Base-by-base conservation (phyloP, 2,888 invertebrate genomes). In the Habrosyne pyritoides region DNA sequence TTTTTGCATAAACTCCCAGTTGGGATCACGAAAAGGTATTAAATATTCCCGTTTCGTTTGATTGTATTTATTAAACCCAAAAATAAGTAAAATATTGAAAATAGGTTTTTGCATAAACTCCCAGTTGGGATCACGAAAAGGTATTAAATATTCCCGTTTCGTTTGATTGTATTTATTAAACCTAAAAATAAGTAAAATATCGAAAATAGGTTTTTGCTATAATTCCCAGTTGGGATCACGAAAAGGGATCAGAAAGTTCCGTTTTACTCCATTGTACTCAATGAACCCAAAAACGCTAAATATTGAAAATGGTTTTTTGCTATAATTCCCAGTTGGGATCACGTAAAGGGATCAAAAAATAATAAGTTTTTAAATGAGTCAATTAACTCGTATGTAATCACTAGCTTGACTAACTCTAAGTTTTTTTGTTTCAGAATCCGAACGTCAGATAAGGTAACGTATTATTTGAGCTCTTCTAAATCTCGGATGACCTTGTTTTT, bases 401-500 rank as follows among this genome's bases (percentile, higher is more conserved):
- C 64, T 64, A 57, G 46, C 51, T n/a, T 65, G 53, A 54, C 14
- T 52, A 55, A 64, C 47, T 36, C 59, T 50, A 59, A 63, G 46
- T 56, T 64, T 64, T 66, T 60, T 57, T 42, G 57, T 70, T 70
- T 4, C 68, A 70, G 70, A 55, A 61, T 53, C 49, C 56, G 56
- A 51, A 54, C 61, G 49, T 54, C 60, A 54, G 54, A 55, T 57
- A 52, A 60, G 59, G 63, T 67, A 53, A 65, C 63, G 47, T 67
- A 67, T 62, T 62, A 57, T 59, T 49, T 62, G 42, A 42, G 42
- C 18, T 42, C 14, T 65, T 57, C 58, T 58, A 65, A 65, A 60
- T 59, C 47, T 49, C 52, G 48, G 30, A 55, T 56, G 47, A 56
- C 58, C 61, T 64, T 60, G 57, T 59, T 67, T 66, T 63, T 69